Percentiles rank a stretch among this genome's conserved stretches.
phyloP scores from a whole-genome alignment of 92 coral and sea anemone genomes.

The Actinernus sp. region DNA sequence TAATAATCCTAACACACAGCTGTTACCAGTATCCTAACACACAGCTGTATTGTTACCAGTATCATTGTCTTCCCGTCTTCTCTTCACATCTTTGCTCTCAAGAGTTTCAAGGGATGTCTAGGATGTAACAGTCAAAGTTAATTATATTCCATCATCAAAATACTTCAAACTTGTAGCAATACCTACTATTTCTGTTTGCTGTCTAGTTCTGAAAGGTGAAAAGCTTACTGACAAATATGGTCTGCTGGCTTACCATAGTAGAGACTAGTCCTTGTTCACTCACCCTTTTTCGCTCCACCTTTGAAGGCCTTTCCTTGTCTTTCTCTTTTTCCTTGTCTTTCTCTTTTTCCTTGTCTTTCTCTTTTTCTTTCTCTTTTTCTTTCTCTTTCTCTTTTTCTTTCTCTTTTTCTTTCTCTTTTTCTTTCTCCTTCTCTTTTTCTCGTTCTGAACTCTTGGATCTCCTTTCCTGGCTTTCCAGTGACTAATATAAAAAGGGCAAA shows the following conservation, averaged over 20 bases:
- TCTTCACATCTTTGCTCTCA: constrained; percentile 79
- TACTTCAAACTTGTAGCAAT: no score
- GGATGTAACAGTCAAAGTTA: no score
- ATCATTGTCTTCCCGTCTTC: constrained; percentile 85
- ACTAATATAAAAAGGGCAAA: no score
- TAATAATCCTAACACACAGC: no score
- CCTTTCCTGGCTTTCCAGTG: constrained; percentile 72
- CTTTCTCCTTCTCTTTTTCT: constrained; percentile 79
- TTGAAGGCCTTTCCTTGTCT: constrained; percentile 13
- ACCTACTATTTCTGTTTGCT: no score
- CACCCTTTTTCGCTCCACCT: constrained; percentile 89
- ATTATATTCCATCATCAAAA: no score
- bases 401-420: constrained; percentile 36
- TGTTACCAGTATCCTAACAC: no score
- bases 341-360: constrained; percentile 82
- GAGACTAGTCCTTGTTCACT: no score
- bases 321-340: constrained; percentile 44
- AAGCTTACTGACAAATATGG: no score
- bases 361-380: constrained; percentile 83
- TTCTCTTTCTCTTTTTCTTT: not conserved
- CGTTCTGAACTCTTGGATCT: constrained; percentile 79
- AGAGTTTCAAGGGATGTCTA: constrained; percentile 64
- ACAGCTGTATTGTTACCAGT: constrained; percentile 20
- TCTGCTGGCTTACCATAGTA: no score
- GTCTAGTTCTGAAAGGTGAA: no score